Evolutionary conservation across 2,113 vertebrate species (phyloP).

Genomic region (Mormyrus lacerda): DNA sequence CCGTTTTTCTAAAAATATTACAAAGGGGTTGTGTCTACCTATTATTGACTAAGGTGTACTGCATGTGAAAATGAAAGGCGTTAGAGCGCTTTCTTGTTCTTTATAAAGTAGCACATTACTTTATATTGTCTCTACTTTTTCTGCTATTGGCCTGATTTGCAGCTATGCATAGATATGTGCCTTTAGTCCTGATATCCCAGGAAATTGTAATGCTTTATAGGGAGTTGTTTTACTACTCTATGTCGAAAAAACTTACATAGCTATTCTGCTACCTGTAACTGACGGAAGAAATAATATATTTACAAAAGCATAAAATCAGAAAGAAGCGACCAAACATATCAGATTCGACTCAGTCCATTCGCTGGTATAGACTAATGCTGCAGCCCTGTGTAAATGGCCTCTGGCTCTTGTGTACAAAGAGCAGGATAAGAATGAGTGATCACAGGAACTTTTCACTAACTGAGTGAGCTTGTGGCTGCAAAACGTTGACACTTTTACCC

Average conservation of each 20-base stretch:
- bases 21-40: not conserved
- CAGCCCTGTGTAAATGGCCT: not conserved
- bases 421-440: not conserved
- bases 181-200: not conserved
- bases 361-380: not conserved
- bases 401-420: not conserved
- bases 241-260: not conserved
- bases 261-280: not conserved
- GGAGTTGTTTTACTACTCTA: not conserved
- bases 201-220: not conserved
- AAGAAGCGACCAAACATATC: not conserved
- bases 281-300: not conserved
- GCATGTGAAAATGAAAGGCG: not conserved
- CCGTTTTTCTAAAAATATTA: not conserved
- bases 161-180: not conserved
- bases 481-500: not conserved
- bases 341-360: not conserved
- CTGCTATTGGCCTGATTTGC: not conserved
- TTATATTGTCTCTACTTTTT: not conserved
- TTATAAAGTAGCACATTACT: not conserved
- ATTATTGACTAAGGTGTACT: not conserved
- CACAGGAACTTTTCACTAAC: not conserved
- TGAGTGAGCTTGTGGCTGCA: not conserved
- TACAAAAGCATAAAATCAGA: not conserved
- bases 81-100: not conserved